Base-by-base conservation (phyloP, 2,888 invertebrate genomes). In the Dysmachus trigonus region DNA sequence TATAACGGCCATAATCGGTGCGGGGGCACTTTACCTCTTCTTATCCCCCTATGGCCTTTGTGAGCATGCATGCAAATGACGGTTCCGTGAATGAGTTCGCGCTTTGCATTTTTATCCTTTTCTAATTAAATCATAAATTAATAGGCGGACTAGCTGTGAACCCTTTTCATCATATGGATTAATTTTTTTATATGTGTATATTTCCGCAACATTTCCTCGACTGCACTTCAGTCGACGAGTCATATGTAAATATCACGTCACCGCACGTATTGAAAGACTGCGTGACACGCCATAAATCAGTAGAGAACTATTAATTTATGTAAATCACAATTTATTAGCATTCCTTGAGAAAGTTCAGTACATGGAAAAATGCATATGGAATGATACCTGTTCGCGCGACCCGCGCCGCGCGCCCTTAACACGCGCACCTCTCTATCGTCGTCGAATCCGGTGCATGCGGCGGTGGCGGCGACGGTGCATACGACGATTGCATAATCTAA, bases 241-340 rank as follows among this genome's bases (percentile, higher is more conserved):
- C 62, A 27, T 27, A 27, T 62, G 27, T 62, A 62, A 62, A 62
- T 62, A 18, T n/a, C 62, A 62, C 62, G 62, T 27, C 62, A 27
- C 62, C 10, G 13, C 62, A 27, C 27, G 62, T 62, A 27, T 62
- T 22, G 7, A 62, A 62, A 62, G 62, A 62, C 62, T 62, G 62
- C 62, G 62, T 62, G 62, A 62, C 35, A 33, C 73, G 31, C 73
- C 31, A 27, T 79, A 79, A 79, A 51, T 79, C 79, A 79, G 79
- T 15, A 8, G 41, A 18, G 62, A 62, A 35, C 73, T 35, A 73
- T 35, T 51, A 31, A 79, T 79, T 79, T 79, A 79, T 79, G 41
- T 51, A 79, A 79, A 79, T 79, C 79, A 41, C 47, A 79, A 30
- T 41, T n/a, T 51, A 79, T 79, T 79, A 47, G 51, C 51, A 79